phyloP scores from a whole-genome alignment of 2,797 vertebrate genomes.

The Crypturellus tataupa region DNA sequence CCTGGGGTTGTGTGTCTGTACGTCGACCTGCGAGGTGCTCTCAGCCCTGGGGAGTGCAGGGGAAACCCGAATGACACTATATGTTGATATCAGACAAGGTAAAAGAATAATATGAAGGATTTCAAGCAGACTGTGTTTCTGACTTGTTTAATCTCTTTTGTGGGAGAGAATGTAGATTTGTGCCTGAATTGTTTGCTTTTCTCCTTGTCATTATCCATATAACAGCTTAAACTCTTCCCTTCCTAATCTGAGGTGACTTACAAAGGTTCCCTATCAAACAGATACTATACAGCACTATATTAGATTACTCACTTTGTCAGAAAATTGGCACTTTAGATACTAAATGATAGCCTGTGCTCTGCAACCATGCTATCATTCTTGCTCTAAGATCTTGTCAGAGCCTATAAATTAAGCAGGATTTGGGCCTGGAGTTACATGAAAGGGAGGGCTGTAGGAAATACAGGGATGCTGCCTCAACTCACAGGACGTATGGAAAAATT shows the following conservation, averaged over 20 bases:
- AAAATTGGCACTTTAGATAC: conserved; percentile 60
- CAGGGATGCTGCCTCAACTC: neutral
- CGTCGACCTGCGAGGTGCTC: neutral
- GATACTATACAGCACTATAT: conserved; percentile 4
- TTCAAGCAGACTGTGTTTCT: conserved; percentile 23
- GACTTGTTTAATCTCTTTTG: neutral
- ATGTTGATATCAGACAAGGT: neutral
- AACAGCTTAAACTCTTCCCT: conserved; percentile 16
- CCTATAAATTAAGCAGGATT: conserved; percentile 55
- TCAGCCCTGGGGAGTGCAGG: neutral
- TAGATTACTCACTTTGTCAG: conserved; percentile 67
- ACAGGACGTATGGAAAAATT: neutral
- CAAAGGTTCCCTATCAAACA: conserved; percentile 44
- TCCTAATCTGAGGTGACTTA: conserved; percentile 64
- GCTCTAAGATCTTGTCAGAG: conserved; percentile 48
- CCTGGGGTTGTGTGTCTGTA: neutral
- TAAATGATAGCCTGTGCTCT: conserved; percentile 48
- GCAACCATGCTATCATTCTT: conserved; percentile 51
- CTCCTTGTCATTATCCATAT: conserved; percentile 43
- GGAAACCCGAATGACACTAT: neutral
- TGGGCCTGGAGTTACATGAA: conserved; percentile 17
- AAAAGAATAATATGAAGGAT: neutral
- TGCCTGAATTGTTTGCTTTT: conserved; percentile 51
- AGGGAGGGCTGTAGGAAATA: neutral
- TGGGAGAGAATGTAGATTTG: neutral